Evolutionary conservation across 2,888 invertebrate species (phyloP), one percentile per base, ranked within the genome.

Genomic region (Schizotus pectinicornis): DNA sequence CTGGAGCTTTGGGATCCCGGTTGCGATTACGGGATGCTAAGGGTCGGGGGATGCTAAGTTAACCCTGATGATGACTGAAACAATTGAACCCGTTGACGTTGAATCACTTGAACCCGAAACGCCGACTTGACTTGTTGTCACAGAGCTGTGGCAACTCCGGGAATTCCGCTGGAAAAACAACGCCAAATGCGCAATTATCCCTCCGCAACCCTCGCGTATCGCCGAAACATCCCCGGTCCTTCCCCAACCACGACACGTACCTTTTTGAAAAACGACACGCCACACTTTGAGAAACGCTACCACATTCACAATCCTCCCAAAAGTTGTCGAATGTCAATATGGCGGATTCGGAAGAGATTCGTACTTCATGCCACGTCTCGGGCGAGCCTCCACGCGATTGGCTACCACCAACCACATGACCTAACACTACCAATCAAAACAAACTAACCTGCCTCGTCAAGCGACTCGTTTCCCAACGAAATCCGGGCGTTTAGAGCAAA

Each of bases 291-390:
- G 67, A 86, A 86, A 86, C 84, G 83, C 84, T 83, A 85, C 84
- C 84, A 86, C 85, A 87, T 85, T 84, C 83, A 86, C 84, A 84
- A 85, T 84, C 85, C 86, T 85, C 83, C 83, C 78, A 80, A 81
- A 86, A 85, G 84, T 86, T 85, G 83, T 86, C 87, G 86, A 85
- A 86, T 88, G 88, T 88, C 88, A 90, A 90, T 88, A 90, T 90
- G 90, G 89, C 89, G 88, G 88, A 88, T 86, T 87, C 86, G 86
- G 86, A 88, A 86, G 85, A 86, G 84, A 84, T 82, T 86, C 85
- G 85, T 85, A 85, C 86, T 84, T 85, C 79, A 84, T 89, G 90
- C 90, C 90, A 90, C 90, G 89, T 90, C 89, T 87, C 83, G 88
- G 80, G 78, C 73, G 65, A 66, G 46, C 34, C 48, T 41, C 54